These are phyloP conservation scores for Cantharis lateralis DNA, from an alignment of 2,888 invertebrate genomes.

Conservation along the genomic window DNA sequence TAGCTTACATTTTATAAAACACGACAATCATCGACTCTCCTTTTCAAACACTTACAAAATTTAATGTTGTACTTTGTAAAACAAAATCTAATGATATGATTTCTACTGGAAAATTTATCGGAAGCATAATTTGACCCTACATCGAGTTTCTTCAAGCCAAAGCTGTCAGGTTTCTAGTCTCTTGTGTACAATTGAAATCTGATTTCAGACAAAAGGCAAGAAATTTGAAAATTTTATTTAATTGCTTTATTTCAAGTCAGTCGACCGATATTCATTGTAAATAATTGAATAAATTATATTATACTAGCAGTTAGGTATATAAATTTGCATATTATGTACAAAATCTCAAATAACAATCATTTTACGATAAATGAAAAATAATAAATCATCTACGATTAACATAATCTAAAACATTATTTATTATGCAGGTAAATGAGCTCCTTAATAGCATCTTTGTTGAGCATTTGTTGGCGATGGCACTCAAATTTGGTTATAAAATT, in stretches of 20 bases:
- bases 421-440: neutral
- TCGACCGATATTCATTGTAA: neutral
- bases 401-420: neutral
- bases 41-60: neutral
- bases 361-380: neutral
- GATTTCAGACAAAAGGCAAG: neutral
- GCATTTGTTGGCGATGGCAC: neutral
- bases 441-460: neutral
- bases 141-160: neutral
- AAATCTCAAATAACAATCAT: neutral
- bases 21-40: slow-evolving; percentile 15
- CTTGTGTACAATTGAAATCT: neutral
- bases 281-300: neutral
- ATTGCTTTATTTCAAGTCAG: neutral
- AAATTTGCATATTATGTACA: neutral
- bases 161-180: neutral
- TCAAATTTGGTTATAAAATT: neutral
- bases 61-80: neutral
- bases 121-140: neutral
- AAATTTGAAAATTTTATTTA: neutral
- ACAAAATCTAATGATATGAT: neutral
- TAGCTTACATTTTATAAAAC: slow-evolving; percentile 19
- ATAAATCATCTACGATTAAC: neutral
- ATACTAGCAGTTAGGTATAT: neutral
- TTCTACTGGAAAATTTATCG: neutral